Base-by-base conservation (phyloP, 2,113 vertebrate species). In the Hippolais icterina region DNA sequence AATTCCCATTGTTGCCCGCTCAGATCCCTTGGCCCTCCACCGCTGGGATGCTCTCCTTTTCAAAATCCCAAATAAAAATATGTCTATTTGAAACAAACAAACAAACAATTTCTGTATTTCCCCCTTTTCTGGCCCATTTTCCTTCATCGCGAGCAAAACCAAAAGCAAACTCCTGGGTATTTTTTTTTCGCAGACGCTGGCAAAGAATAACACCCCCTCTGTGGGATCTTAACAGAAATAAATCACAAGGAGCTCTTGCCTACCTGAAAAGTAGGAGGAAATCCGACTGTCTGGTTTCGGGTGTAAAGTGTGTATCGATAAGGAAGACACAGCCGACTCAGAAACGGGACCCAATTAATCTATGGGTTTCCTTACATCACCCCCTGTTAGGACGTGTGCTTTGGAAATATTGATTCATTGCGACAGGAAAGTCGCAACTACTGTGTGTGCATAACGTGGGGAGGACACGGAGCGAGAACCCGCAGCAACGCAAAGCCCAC, bases 211-310 rank as follows among this genome's bases (percentile, higher is more conserved):
- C 66, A 91, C 57, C 72, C 65, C 83, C 89, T 89, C 74, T 18
- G 72, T 76, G 93, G 91, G 81, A 79, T 90, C 66, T 89, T 29
- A 87, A 59, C 25, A 91, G 84, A 87, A 93, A 96, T 78, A 90
- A 85, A 93, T 93, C 66, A 68, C 81, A 71, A 93, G 92, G 87
- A 95, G 90, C 74, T 94, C 92, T 93, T 60, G 88, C 94, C 95
- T 96, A 95, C 95, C 96, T 95, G 77, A 56, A 81, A 76, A 93
- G 88, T 47, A 78, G 87, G 92, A 92, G 92, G 80, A 93, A 94
- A 94, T 94, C 94, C 96, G 72, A 61, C 10, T 96, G 90, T 25
- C 85, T 94, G 82, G 15, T 86, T 87, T 88, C 94, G 22, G 75
- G 64, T 88, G 57, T 86, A 93, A 88, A 80, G 71, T 85, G 71